These are phyloP conservation scores for Thalassaphorura encarpata DNA, from an alignment of 1,140 invertebrate species.

Conservation along the genomic window DNA sequence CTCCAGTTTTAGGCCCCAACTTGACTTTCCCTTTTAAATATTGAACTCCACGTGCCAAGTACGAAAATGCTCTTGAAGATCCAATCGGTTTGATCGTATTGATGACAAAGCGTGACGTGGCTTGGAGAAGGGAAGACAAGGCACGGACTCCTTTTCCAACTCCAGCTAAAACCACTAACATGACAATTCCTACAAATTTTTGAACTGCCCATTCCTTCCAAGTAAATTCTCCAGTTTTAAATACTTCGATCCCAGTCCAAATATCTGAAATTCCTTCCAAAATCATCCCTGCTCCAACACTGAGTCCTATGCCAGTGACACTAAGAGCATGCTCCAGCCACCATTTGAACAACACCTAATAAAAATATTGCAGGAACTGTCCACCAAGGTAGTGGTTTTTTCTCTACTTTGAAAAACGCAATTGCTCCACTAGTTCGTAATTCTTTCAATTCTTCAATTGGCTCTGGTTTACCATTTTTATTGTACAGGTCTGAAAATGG, in stretches of 20 bases:
- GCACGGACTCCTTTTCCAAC: neutral
- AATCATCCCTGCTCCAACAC: neutral
- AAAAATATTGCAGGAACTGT: neutral
- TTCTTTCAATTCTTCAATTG: neutral
- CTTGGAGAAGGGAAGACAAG: neutral
- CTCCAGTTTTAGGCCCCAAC: neutral
- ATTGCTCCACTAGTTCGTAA: neutral
- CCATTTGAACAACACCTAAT: neutral
- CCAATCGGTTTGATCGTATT: too few relatives aligned
- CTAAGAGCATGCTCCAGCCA: neutral
- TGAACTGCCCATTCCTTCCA: neutral
- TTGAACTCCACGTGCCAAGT: neutral
- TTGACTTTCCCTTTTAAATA: neutral
- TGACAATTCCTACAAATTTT: neutral
- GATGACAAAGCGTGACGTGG: too few relatives aligned
- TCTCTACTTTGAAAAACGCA: neutral
- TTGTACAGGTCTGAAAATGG: neutral
- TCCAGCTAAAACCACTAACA: neutral
- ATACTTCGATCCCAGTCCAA: neutral
- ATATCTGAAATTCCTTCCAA: neutral
- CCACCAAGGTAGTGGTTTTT: constrained; percentile 3
- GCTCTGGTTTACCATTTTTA: neutral
- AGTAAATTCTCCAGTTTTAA: constrained; percentile 4
- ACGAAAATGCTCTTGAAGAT: neutral
- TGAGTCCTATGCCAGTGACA: too few relatives aligned